These are phyloP conservation scores for Sebastes jordani DNA, from an alignment of 2,797 vertebrate species.

Conservation along the genomic window DNA sequence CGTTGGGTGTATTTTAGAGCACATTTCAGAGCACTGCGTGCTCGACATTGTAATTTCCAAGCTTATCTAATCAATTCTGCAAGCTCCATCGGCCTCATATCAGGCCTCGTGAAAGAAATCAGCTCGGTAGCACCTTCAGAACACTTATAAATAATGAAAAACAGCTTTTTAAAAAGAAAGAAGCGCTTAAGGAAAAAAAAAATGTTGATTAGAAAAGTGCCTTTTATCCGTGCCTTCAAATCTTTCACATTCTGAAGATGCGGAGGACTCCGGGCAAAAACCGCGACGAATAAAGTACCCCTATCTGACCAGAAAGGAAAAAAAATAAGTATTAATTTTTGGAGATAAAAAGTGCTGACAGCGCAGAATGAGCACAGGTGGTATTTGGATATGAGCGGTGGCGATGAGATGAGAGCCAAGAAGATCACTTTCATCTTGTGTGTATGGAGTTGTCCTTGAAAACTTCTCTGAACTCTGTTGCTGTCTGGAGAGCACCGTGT, in stretches of 20 bases:
- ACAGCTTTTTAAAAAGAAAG: conserved; percentile 92
- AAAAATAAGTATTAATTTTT: conserved; percentile 77
- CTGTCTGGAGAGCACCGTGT: conserved; percentile 39
- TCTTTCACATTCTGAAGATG: conserved; percentile 80
- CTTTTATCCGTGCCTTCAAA: conserved; percentile 89
- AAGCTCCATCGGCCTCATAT: conserved; percentile 94
- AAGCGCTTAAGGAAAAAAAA: conserved; percentile 87
- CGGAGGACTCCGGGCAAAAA: conserved; percentile 78
- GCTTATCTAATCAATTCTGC: conserved; percentile 98
- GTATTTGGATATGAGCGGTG: conserved; percentile 74
- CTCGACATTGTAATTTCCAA: conserved; percentile 98
- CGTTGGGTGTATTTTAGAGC: conserved; percentile 76
- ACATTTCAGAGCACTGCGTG: conserved; percentile 83
- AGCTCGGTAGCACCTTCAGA: conserved; percentile 93
- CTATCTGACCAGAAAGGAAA: conserved; percentile 65
- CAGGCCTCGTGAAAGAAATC: conserved; percentile 93
- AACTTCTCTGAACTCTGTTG: conserved; percentile 66
- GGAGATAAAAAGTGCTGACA: conserved; percentile 82
- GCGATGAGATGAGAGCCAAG: conserved; percentile 72
- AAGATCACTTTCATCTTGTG: conserved; percentile 77
- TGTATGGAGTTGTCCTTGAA: conserved; percentile 75
- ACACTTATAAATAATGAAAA: conserved; percentile 99
- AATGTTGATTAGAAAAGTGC: conserved; percentile 89
- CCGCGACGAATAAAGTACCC: conserved; percentile 68
- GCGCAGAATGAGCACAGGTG: conserved; percentile 76